Evolutionary conservation across 1,140 invertebrate genomes (phyloP), one percentile per base, ranked within the genome.

Genomic region (Liolophura sinensis): DNA sequence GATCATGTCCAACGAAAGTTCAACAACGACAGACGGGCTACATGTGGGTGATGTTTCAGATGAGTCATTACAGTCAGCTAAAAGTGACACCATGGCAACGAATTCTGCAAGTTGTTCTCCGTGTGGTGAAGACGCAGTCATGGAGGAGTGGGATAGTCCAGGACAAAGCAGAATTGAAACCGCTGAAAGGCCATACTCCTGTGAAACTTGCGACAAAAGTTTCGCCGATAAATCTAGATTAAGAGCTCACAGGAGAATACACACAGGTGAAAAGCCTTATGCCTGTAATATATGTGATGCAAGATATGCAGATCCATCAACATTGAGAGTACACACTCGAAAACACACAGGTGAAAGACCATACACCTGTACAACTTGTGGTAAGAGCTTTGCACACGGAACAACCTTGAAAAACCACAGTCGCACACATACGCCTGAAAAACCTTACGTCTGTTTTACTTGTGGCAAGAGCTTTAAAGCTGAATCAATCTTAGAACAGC

Each of bases 401-500:
- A 20, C 55, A n/a, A 47, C 56, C 15, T 47, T 65, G 1, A 51
- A 46, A 14, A 27, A 56, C 14, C 64, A 65, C 31, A 31, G 31
- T 18, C 47, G 49, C 0, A 22, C 40, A 6, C 64, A 65, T 18
- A 24, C 31, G n/a, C 27, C 11, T 50, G 49, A 54, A 16, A 46
- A 52, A 56, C 48, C 7, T 12, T 68, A 85, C n/a, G 80, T 83
- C 20, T 78, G 84, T 20, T 82, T 85, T 52, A 52, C 60, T 0
- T 74, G 67, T 69, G 82, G 40, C 79, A 84, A 40, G 76, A 80
- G 59, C 86, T 86, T 15, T 87, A 87, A 70, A 85, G 85, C 1
- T 60, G 69, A 57, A 64, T 59, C 50, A 54, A 18, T 49, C 40
- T 60, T 93, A 60, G 90, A 91, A 63, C 85, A 92, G 67, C 72